Conservation (phyloP, 2,113 vertebrate genomes). For the Labeo rohita region DNA sequence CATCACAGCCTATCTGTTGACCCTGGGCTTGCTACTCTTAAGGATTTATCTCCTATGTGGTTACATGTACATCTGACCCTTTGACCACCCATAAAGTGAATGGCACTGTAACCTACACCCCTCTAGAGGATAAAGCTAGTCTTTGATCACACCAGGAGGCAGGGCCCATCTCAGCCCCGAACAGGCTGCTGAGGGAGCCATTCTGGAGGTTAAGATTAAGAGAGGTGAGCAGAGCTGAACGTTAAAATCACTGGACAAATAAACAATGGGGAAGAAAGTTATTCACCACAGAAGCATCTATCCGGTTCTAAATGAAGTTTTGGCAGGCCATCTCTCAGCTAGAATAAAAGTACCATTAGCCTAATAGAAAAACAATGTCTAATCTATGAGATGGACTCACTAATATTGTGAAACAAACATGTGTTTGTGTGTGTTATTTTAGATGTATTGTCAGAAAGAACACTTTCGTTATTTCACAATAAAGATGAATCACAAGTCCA, state of each 20-base stretch:
- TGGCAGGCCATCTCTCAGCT: background rate
- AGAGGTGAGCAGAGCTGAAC: background rate
- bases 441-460: background rate
- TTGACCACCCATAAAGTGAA: slow-evolving; percentile 40
- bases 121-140: slow-evolving; percentile 6
- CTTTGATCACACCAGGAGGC: slow-evolving; percentile 32
- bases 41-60: slow-evolving; percentile 45
- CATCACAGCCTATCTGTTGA: slow-evolving; percentile 47
- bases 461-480: background rate
- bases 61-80: slow-evolving; percentile 43
- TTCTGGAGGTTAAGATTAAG: background rate
- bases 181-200: background rate
- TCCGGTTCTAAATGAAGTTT: background rate
- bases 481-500: background rate
- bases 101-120: slow-evolving; percentile 38
- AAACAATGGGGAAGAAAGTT: slow-evolving; percentile 7
- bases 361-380: too few species aligned
- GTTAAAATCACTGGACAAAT: slow-evolving; percentile 19
- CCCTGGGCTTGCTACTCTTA: slow-evolving; percentile 7
- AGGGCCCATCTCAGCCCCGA: slow-evolving; percentile 1
- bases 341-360: too few species aligned
- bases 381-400: background rate
- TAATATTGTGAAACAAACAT: background rate
- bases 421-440: background rate
- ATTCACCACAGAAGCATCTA: background rate